A percentile compares a stretch with the other conserved stretches of the same genome.
phyloP scores from a whole-genome alignment of 2,888 invertebrate genomes.

The Dioctria rufipes region DNA sequence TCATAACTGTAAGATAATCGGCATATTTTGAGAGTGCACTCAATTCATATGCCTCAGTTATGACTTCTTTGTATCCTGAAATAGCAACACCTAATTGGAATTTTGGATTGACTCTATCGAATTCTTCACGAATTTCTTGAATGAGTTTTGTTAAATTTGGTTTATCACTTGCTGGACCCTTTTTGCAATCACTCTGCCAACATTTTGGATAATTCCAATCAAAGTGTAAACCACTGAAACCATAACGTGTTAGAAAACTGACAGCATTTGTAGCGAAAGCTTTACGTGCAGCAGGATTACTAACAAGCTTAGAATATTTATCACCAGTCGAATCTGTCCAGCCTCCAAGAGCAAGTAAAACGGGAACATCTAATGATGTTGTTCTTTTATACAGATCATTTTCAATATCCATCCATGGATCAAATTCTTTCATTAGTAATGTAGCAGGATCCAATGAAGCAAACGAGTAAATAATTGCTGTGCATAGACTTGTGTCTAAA shows the following conservation, averaged over 20 bases:
- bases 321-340: slow-evolving; percentile 95
- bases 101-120: slow-evolving; percentile 68
- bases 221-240: slow-evolving; percentile 89
- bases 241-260: slow-evolving; percentile 80
- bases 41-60: slow-evolving; percentile 88
- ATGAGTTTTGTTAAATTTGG: slow-evolving; percentile 84
- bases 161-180: slow-evolving; percentile 84
- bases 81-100: slow-evolving; percentile 86
- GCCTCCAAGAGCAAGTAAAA: slow-evolving; percentile 90
- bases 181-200: slow-evolving; percentile 91
- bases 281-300: slow-evolving; percentile 77
- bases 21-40: slow-evolving; percentile 78
- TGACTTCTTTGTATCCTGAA: slow-evolving; percentile 93
- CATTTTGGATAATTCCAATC: slow-evolving; percentile 97
- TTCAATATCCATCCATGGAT: slow-evolving; percentile 90
- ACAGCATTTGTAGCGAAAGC: slow-evolving; percentile 81
- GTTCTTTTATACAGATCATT: slow-evolving; percentile 88
- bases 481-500: slow-evolving; percentile 85
- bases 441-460: slow-evolving; percentile 88
- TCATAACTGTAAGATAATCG: slow-evolving; percentile 89
- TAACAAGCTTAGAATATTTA: slow-evolving; percentile 87
- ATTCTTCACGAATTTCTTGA: slow-evolving; percentile 73
- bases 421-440: slow-evolving; percentile 84
- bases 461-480: slow-evolving; percentile 91
- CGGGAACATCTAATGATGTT: slow-evolving; percentile 77